A percentile compares a stretch with the other conserved stretches of the same genome.
Conservation (phyloP, 30 jellyfish, hydroid and myxozoan species). For the Morbakka virulenta region DNA sequence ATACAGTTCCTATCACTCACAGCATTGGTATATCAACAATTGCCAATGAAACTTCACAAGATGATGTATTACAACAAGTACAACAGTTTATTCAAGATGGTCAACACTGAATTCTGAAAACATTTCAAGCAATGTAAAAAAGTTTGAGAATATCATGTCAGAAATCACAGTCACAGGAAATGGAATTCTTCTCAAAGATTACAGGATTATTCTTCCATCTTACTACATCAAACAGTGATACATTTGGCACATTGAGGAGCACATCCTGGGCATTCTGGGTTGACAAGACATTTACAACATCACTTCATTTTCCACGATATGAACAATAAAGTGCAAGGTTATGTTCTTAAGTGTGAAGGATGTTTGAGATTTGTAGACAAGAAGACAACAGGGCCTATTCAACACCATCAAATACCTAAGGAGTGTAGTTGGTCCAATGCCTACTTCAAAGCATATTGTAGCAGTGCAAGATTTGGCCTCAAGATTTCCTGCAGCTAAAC, state of each 20-base stretch:
- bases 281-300: neutral
- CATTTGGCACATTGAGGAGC: neutral
- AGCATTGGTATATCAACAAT: neutral
- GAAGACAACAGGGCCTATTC: too few relatives aligned
- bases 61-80: neutral
- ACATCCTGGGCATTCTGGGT: neutral
- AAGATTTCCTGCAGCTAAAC: too few relatives aligned
- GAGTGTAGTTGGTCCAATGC: neutral
- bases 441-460: too few relatives aligned
- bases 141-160: too few relatives aligned
- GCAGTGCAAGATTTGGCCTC: too few relatives aligned
- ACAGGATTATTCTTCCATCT: neutral
- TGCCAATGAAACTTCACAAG: neutral
- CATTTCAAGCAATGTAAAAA: neutral
- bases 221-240: neutral
- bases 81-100: neutral
- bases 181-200: neutral
- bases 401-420: neutral
- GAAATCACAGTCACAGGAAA: neutral
- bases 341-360: too few relatives aligned
- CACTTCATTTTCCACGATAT: too few relatives aligned
- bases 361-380: too few relatives aligned
- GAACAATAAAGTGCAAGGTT: too few relatives aligned
- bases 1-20: too few relatives aligned
- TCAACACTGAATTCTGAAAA: neutral